These are phyloP conservation scores for Callitettix versicolor DNA, from an alignment of 1,140 invertebrate genomes.

Conservation along the genomic window DNA sequence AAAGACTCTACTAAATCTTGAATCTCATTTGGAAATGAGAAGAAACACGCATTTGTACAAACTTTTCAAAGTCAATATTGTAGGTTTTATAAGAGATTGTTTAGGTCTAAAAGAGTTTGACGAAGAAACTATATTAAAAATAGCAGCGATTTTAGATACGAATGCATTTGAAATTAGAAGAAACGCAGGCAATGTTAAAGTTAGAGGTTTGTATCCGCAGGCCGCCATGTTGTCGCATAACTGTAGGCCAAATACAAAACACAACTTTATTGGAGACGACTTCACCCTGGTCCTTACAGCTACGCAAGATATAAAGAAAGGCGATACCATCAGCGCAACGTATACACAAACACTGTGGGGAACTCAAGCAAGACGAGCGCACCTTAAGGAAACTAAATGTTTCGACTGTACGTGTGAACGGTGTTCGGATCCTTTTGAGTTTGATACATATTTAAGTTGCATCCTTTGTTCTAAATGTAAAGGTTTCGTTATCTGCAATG, in stretches of 20 bases:
- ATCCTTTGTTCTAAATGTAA: conserved; percentile 51
- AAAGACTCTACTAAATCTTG: conserved; percentile 40
- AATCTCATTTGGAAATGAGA: conserved; percentile 47
- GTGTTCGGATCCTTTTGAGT: conserved; percentile 55
- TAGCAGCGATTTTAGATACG: conserved; percentile 53
- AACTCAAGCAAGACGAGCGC: conserved; percentile 47
- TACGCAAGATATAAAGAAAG: conserved; percentile 45
- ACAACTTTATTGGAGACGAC: conserved; percentile 48
- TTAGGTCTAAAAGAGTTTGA: conserved; percentile 25
- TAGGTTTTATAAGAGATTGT: conserved; percentile 46
- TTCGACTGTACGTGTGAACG: conserved; percentile 55
- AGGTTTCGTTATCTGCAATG: conserved; percentile 40
- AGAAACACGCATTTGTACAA: conserved; percentile 44
- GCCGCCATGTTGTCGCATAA: conserved; percentile 54
- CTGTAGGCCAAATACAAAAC: conserved; percentile 52
- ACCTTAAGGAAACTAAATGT: conserved; percentile 56
- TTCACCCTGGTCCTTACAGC: conserved; percentile 49
- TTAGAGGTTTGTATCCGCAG: conserved; percentile 51
- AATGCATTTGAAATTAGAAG: conserved; percentile 53
- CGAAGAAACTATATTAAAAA: conserved; percentile 44
- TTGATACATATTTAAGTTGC: conserved; percentile 54
- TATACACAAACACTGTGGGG: conserved; percentile 66
- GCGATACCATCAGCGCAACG: conserved; percentile 55
- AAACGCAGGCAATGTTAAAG: conserved; percentile 25
- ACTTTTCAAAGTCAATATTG: conserved; percentile 44